These are phyloP conservation scores for Autographa gamma DNA, from an alignment of 2,888 invertebrate genomes.

Conservation along the genomic window DNA sequence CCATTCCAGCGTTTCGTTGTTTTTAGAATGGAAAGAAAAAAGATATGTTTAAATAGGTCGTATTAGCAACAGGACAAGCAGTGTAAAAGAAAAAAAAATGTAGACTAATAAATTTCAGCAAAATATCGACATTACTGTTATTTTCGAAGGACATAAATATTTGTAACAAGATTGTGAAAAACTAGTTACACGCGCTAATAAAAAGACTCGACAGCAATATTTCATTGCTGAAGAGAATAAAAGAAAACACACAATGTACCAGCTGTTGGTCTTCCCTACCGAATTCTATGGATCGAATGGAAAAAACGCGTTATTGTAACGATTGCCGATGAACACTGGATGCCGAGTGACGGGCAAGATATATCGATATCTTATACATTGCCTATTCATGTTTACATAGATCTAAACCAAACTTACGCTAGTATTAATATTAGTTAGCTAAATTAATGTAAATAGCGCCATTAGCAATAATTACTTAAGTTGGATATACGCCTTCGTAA, in stretches of 20 bases:
- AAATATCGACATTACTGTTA: not conserved
- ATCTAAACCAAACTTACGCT: conserved; percentile 3
- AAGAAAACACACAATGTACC: conserved; percentile 53
- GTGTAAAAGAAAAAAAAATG: not conserved
- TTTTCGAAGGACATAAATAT: conserved; percentile 1
- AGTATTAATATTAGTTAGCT: conserved; percentile 7
- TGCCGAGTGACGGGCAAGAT: conserved; percentile 22
- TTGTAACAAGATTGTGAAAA: conserved; percentile 4
- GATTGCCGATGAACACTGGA: conserved; percentile 10
- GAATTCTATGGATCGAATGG: conserved; percentile 42
- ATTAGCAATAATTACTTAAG: conserved; percentile 3
- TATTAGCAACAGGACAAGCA: not conserved
- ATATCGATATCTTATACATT: conserved; percentile 10
- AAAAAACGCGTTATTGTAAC: conserved; percentile 38
- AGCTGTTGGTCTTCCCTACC: conserved; percentile 53
- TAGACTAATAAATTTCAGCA: not conserved
- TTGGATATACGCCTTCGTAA: not conserved
- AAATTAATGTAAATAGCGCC: conserved; percentile 7
- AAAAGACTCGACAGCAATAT: conserved; percentile 24
- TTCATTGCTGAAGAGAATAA: conserved; percentile 36
- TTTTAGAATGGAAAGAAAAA: not conserved
- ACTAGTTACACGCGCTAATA: not conserved
- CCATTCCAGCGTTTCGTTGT: not conserved
- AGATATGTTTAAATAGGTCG: not conserved
- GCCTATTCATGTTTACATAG: conserved; percentile 1